These are phyloP conservation scores for Perognathus longimembris DNA, from an alignment of 2,113 vertebrate species.

Conservation along the genomic window DNA sequence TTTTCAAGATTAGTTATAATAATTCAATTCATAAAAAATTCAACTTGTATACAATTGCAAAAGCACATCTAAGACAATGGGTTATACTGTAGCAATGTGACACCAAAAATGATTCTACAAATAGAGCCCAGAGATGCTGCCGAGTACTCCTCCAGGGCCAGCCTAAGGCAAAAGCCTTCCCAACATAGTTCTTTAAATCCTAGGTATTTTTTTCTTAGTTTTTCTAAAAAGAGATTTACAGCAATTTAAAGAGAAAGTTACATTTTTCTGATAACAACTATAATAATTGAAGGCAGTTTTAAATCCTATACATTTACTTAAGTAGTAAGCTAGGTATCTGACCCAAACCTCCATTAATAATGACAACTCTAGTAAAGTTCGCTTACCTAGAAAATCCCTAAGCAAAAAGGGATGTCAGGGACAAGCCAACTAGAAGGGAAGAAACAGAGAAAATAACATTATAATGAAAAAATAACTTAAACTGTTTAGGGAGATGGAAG, in stretches of 20 bases:
- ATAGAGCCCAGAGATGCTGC: background rate
- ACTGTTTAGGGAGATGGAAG: too few species aligned
- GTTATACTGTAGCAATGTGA: background rate
- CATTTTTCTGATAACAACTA: background rate
- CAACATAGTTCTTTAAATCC: background rate
- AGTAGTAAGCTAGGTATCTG: too few species aligned
- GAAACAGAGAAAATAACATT: too few species aligned
- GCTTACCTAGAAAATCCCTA: too few species aligned
- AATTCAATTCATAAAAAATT: slow-evolving; percentile 13
- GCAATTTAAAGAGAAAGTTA: background rate
- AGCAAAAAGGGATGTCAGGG: too few species aligned
- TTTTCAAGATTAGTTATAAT: slow-evolving; percentile 32
- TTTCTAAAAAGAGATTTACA: background rate
- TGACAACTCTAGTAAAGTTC: too few species aligned
- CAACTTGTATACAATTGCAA: background rate
- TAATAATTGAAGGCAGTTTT: slow-evolving; percentile 8
- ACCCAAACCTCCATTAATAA: too few species aligned
- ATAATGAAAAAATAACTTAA: too few species aligned
- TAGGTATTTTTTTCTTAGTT: background rate
- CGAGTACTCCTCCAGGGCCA: background rate
- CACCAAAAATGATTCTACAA: background rate
- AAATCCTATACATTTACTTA: background rate
- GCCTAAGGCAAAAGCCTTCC: background rate
- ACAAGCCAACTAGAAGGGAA: too few species aligned
- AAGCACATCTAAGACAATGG: background rate